A percentile compares a stretch with the other conserved stretches of the same genome.
phyloP scores from a whole-genome alignment of 2,113 vertebrate genomes.

The Baryphthengus martii region DNA sequence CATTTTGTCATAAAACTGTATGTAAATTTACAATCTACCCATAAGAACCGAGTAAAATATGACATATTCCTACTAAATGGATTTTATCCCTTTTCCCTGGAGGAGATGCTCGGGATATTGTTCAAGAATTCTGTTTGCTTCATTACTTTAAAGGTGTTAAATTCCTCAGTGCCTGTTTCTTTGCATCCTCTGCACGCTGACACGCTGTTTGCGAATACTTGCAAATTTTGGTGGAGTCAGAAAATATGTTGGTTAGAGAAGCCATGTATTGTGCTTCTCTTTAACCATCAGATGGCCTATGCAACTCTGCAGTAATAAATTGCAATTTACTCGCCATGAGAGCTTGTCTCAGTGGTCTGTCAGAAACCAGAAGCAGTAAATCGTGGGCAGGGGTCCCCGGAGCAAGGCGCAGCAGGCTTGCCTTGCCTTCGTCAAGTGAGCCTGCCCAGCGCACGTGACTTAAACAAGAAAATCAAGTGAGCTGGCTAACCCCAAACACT shows the following conservation, averaged over 20 bases:
- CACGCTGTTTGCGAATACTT: background rate
- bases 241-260: background rate
- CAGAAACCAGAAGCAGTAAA: background rate
- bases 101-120: background rate
- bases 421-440: background rate
- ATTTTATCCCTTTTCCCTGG: background rate
- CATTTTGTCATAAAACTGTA: background rate
- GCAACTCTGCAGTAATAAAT: background rate
- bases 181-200: background rate
- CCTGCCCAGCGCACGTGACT: background rate
- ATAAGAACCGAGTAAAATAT: background rate
- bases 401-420: background rate
- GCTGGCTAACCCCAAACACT: constrained; percentile 15
- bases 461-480: constrained; percentile 54
- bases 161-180: background rate
- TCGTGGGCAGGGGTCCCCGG: background rate
- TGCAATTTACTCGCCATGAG: background rate
- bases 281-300: background rate
- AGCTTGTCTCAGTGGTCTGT: background rate
- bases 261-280: background rate
- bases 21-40: background rate
- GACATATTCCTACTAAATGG: background rate
- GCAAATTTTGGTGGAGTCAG: background rate
- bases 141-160: background rate
- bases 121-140: background rate